phyloP scores from a whole-genome alignment of 2,888 invertebrate genomes.

The Cyaniris semiargus region DNA sequence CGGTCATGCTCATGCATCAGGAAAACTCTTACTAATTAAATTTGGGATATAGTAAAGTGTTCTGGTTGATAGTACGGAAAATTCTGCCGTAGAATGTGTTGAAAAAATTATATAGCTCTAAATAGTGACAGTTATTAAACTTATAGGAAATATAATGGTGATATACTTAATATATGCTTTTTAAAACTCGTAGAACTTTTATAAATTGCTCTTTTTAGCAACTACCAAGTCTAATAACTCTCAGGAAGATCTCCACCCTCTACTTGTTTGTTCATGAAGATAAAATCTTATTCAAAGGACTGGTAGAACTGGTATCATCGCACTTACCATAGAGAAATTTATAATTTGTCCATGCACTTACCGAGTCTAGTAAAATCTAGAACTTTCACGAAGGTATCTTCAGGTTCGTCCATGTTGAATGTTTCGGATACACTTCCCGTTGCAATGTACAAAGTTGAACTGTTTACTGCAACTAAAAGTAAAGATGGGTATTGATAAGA shows the following conservation, averaged over 20 bases:
- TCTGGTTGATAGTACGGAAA: too few relatives aligned
- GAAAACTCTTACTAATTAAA: slow-evolving; percentile 11
- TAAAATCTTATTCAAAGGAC: not conserved
- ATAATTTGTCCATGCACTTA: not conserved
- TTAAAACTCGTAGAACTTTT: too few relatives aligned
- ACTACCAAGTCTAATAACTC: too few relatives aligned
- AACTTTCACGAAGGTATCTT: not conserved
- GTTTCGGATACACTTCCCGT: not conserved
- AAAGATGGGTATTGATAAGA: slow-evolving; percentile 6
- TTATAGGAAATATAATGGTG: too few relatives aligned
- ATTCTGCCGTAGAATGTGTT: too few relatives aligned
- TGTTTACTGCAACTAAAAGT: not conserved
- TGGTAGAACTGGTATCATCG: not conserved
- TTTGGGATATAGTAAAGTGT: not conserved
- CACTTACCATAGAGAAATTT: not conserved
- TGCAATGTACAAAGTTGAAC: not conserved
- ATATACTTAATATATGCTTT: too few relatives aligned
- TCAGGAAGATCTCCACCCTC: too few relatives aligned
- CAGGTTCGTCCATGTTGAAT: not conserved
- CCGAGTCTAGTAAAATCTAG: slow-evolving; percentile 9
- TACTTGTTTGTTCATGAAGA: not conserved
- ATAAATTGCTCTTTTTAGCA: too few relatives aligned
- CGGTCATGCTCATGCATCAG: slow-evolving; percentile 28
- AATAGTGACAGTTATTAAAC: too few relatives aligned
- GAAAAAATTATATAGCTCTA: too few relatives aligned